Conservation (phyloP, 1,140 invertebrate species). For the Meloidogyne chitwoodi region DNA sequence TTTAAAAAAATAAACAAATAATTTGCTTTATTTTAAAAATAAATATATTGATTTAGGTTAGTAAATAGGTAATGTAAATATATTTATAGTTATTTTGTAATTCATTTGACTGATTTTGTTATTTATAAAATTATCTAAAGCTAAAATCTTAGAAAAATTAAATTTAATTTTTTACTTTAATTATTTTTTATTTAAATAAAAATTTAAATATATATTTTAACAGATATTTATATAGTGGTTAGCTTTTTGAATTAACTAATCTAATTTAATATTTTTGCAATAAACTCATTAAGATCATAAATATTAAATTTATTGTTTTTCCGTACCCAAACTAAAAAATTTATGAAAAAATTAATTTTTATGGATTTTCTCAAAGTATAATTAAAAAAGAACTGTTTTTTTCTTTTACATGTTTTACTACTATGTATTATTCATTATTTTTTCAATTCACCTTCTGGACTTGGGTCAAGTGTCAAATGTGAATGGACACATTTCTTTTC, state of each 20-base stretch:
- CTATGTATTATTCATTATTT: too few relatives aligned
- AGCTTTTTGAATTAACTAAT: too few relatives aligned
- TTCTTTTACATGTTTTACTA: too few relatives aligned
- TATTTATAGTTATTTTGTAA: not conserved
- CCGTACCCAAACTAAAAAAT: too few relatives aligned
- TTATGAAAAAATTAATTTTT: not conserved
- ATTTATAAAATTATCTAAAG: not conserved
- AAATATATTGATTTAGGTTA: too few relatives aligned
- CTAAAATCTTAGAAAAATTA: not conserved
- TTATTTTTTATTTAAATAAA: not conserved
- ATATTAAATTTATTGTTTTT: too few relatives aligned
- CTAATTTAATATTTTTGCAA: too few relatives aligned
- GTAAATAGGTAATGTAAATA: not conserved
- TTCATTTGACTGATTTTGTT: not conserved
- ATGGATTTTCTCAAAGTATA: not conserved
- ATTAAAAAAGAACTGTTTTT: not conserved
- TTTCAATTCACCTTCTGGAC: not conserved
- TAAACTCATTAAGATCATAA: too few relatives aligned
- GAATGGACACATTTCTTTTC: not conserved
- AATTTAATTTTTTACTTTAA: not conserved
- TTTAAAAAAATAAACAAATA: too few relatives aligned
- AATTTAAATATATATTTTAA: too few relatives aligned
- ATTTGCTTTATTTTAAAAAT: too few relatives aligned
- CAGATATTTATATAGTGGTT: too few relatives aligned
- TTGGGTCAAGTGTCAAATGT: not conserved